phyloP scores from a whole-genome alignment of 2,797 vertebrate genomes.

The Podarcis siculus region DNA sequence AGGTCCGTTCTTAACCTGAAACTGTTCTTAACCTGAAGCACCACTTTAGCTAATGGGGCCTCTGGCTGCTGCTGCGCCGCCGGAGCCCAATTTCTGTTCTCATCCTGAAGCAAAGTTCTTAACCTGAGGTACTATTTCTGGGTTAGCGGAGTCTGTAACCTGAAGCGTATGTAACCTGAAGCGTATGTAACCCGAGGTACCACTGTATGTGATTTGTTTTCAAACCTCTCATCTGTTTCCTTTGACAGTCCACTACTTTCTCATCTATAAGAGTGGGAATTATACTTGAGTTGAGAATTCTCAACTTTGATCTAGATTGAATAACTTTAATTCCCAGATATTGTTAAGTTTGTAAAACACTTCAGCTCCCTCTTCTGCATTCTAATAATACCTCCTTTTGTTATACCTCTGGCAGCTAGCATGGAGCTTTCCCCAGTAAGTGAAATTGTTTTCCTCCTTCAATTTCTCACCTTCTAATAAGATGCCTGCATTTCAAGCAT shows the following conservation, averaged over 20 bases:
- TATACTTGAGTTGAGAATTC: not conserved
- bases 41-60: too few relatives aligned
- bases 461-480: slow-evolving; percentile 38
- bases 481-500: slow-evolving; percentile 13
- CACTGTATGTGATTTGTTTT: not conserved
- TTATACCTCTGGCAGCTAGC: not conserved
- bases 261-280: slow-evolving; percentile 4
- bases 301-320: slow-evolving; percentile 12
- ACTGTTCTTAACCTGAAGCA: too few relatives aligned
- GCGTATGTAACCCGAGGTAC: too few relatives aligned
- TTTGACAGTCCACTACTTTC: not conserved
- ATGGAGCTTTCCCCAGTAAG: slow-evolving; percentile 21
- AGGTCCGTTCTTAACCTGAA: too few relatives aligned
- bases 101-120: too few relatives aligned
- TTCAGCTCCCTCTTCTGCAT: not conserved
- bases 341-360: slow-evolving; percentile 20
- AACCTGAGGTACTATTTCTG: too few relatives aligned
- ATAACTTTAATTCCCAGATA: slow-evolving; percentile 26
- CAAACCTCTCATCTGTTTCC: slow-evolving; percentile 11
- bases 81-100: too few relatives aligned
- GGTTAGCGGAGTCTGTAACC: too few relatives aligned
- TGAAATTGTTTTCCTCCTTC: slow-evolving; percentile 26
- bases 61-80: too few relatives aligned
- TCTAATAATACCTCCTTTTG: slow-evolving; percentile 18
- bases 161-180: too few relatives aligned